Conservation (phyloP, 2,113 vertebrate species). For the Oncorhynchus nerka region DNA sequence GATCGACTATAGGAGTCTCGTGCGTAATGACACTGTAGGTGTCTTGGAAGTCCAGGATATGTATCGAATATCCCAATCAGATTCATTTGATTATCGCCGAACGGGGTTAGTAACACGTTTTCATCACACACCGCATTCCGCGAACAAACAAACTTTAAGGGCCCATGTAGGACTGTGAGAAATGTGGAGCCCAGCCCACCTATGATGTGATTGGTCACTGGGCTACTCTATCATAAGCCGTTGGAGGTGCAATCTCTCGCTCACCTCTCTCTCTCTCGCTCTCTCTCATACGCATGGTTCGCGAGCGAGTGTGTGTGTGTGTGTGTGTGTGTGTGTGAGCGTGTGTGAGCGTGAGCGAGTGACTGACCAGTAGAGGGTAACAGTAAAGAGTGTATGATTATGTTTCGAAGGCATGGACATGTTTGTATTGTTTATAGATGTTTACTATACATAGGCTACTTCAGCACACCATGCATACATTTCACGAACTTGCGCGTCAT, state of each 20-base stretch:
- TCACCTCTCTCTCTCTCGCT: background rate
- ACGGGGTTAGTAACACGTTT: slow-evolving; percentile 75
- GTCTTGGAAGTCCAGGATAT: slow-evolving; percentile 60
- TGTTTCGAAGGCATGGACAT: background rate
- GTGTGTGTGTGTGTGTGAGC: slow-evolving; percentile 16
- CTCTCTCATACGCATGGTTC: slow-evolving; percentile 11
- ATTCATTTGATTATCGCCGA: slow-evolving; percentile 72
- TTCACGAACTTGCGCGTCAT: too few relatives aligned
- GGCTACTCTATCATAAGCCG: slow-evolving; percentile 68
- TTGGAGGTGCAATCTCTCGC: slow-evolving; percentile 28
- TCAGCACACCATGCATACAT: too few relatives aligned
- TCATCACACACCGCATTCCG: slow-evolving; percentile 77
- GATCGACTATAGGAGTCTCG: slow-evolving; percentile 60
- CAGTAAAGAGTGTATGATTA: slow-evolving; percentile 8
- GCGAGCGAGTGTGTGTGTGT: slow-evolving; percentile 28
- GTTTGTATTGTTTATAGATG: background rate
- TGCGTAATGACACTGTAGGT: slow-evolving; percentile 65
- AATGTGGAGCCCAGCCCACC: slow-evolving; percentile 69
- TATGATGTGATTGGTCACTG: slow-evolving; percentile 68
- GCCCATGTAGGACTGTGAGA: slow-evolving; percentile 75
- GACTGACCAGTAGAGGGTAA: slow-evolving; percentile 43
- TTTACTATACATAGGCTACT: too few relatives aligned
- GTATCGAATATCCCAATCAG: slow-evolving; percentile 66
- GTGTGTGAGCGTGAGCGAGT: slow-evolving; percentile 47
- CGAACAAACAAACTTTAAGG: slow-evolving; percentile 86